A percentile compares a stretch with the other conserved stretches of the same genome.
These are phyloP conservation scores for Sternotherus odoratus DNA, from an alignment of 2,797 vertebrate genomes.

Conservation along the genomic window DNA sequence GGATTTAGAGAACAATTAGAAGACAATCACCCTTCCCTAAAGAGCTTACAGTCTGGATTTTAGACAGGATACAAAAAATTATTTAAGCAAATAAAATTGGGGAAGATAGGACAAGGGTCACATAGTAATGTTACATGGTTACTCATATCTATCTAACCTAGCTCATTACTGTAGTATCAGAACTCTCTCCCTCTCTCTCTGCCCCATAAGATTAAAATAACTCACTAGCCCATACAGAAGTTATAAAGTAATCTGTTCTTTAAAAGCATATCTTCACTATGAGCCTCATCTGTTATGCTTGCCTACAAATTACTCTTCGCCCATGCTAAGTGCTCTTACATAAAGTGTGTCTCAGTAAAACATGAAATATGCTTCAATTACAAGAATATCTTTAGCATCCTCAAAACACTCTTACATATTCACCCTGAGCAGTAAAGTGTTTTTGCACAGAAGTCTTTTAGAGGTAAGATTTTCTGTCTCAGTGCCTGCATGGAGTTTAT, in stretches of 20 bases:
- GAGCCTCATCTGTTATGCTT: neutral
- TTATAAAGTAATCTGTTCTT: neutral
- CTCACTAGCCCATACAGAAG: neutral
- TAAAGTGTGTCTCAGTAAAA: slow-evolving; percentile 13
- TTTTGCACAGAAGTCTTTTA: slow-evolving; percentile 14
- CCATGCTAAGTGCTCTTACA: slow-evolving; percentile 32
- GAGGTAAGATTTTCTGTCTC: neutral
- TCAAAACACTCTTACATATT: neutral
- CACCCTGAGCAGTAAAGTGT: neutral
- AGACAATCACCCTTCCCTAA: neutral
- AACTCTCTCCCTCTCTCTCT: neutral
- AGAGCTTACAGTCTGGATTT: neutral
- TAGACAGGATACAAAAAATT: neutral
- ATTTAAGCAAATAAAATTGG: neutral
- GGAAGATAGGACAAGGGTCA: fast-evolving
- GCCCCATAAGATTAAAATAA: neutral
- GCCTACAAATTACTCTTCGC: slow-evolving; percentile 17
- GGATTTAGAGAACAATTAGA: neutral
- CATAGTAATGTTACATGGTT: neutral
- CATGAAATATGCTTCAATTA: neutral
- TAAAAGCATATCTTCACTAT: slow-evolving; percentile 6
- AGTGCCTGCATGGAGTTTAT: neutral
- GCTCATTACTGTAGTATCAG: neutral
- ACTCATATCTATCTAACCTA: neutral
- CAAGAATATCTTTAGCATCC: neutral